Evolutionary conservation across 2,797 vertebrate genomes (phyloP).

Genomic region (Mus spretus): DNA sequence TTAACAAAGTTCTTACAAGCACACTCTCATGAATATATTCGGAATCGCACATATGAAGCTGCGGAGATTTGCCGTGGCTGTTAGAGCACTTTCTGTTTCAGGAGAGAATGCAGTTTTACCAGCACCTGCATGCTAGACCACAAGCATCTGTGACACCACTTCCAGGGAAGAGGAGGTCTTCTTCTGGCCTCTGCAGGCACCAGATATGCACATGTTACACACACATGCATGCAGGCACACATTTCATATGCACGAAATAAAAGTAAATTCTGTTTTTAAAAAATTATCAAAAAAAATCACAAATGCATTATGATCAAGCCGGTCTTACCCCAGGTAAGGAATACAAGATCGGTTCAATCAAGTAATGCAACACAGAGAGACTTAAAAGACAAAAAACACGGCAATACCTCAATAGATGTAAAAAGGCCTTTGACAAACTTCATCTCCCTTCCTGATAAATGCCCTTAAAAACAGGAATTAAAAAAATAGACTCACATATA

Average conservation of each 20-base stretch:
- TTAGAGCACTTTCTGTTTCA: not conserved
- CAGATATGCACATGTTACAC: not conserved
- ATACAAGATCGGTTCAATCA: not conserved
- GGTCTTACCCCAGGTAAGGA: not conserved
- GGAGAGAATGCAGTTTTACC: too few species aligned
- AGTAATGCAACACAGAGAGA: not conserved
- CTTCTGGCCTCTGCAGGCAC: not conserved
- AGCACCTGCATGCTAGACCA: not conserved
- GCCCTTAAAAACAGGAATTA: not conserved
- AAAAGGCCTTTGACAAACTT: not conserved
- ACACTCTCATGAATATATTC: not conserved
- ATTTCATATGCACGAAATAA: not conserved
- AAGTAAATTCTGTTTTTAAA: not conserved
- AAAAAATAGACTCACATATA: not conserved
- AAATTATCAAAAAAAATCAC: not conserved
- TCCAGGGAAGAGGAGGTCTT: not conserved
- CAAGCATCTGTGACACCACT: not conserved
- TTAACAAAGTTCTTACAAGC: not conserved
- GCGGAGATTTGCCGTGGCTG: too few species aligned
- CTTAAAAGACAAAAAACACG: not conserved
- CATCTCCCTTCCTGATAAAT: not conserved
- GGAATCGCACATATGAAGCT: not conserved
- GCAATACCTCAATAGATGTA: not conserved
- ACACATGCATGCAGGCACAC: not conserved
- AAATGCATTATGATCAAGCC: not conserved